These are phyloP conservation scores for Erebia palarica DNA, from an alignment of 2,888 invertebrate species.

Conservation along the genomic window DNA sequence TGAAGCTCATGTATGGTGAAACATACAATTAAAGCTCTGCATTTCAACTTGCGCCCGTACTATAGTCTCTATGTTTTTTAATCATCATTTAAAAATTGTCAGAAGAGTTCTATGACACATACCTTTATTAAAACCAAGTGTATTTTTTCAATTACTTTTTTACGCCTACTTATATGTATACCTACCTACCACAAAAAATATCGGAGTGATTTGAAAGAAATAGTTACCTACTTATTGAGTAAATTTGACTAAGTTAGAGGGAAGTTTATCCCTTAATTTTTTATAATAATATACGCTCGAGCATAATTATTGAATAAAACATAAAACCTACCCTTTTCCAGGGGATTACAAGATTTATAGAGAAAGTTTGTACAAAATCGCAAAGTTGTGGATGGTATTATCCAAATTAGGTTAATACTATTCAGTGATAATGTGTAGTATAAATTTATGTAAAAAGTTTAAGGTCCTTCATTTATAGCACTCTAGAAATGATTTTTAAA, in stretches of 20 bases:
- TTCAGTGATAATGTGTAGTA: slow-evolving; percentile 8
- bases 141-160: too few species aligned
- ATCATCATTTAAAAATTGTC: too few species aligned
- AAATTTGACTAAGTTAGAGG: background rate
- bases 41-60: too few species aligned
- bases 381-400: background rate
- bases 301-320: slow-evolving; percentile 11
- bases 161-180: too few species aligned
- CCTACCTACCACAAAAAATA: background rate
- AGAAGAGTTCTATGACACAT: too few species aligned
- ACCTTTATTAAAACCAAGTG: too few species aligned
- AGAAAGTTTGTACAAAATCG: slow-evolving; percentile 1
- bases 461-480: background rate
- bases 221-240: background rate
- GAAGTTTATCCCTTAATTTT: background rate
- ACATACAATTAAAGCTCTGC: too few species aligned
- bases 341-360: background rate
- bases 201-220: background rate
- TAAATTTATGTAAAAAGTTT: slow-evolving; percentile 14
- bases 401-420: background rate
- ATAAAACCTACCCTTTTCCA: background rate
- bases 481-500: too few species aligned
- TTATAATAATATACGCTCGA: background rate
- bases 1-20: too few species aligned
- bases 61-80: too few species aligned